Conservation (phyloP, 2,888 invertebrate genomes). For the Thereva unica region DNA sequence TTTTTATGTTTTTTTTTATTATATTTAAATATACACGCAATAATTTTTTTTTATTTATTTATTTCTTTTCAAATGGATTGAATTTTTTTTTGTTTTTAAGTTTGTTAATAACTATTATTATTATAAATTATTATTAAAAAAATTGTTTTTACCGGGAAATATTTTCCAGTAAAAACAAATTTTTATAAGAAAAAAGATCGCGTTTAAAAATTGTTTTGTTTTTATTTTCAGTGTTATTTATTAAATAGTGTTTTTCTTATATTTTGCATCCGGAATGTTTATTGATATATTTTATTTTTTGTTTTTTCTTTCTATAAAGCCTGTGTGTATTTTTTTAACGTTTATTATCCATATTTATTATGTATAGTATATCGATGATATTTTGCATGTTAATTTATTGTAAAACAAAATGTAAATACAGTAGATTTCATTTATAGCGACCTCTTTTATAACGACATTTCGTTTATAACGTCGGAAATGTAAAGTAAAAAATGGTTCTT, state of each 20-base stretch:
- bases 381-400: no score
- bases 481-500: no score
- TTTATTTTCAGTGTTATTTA: conserved; percentile 1
- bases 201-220: conserved; percentile 1
- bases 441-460: no score
- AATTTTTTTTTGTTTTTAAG: no score
- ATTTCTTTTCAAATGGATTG: conserved; percentile 26
- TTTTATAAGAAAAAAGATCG: no score
- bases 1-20: conserved; percentile 15
- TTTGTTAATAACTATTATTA: conserved; percentile 3
- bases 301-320: neutral
- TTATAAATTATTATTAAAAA: conserved; percentile 1
- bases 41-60: conserved; percentile 10
- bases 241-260: conserved; percentile 2
- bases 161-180: no score
- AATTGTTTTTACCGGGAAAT: neutral
- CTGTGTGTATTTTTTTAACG: neutral
- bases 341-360: conserved; percentile 1
- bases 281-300: conserved; percentile 17
- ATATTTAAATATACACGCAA: conserved; percentile 4
- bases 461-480: no score
- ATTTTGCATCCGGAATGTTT: conserved; percentile 30
- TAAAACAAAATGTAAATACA: no score
- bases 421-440: no score
- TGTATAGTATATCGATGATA: neutral